Base-by-base conservation (phyloP, 2,113 vertebrate genomes). In the Hyaena hyaena region DNA sequence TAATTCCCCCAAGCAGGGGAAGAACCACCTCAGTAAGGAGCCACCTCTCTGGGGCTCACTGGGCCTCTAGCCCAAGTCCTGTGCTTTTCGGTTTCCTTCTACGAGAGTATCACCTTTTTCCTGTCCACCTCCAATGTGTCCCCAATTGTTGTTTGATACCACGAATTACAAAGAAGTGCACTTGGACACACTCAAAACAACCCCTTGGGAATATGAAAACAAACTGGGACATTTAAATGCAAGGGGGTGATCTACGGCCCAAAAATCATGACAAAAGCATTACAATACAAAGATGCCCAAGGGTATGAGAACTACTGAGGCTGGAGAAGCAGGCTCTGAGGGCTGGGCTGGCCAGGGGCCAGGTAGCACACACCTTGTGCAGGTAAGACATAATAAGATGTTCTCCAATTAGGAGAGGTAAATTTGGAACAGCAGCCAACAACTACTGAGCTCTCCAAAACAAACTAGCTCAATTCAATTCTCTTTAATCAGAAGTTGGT, bases 381-480 rank as follows among this genome's bases (percentile, higher is more conserved):
- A 35, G 6, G 0, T 24, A 10, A 87, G 50, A 76, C n/a, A 69
- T 73, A 66, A 10, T 10, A 10, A 33, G 24, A 45, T 2, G 8
- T n/a, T 31, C n/a, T 74, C 85, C 63, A 33, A 76, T 33, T 77
- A 2, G 43, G 50, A 73, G 45, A n/a, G 17, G 1, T 0, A 33
- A 33, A 48, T 15, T 50, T 33, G 53, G 84, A 90, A 55, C 4
- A 79, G 61, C 16, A 92, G 53, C 66, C 33, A 5, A 80, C 45
- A 81, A 39, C 31, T 4, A 33, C 24, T 17, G 66, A 66, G 24
- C 5, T 16, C 76, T 84, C 69, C 31, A 48, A 80, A 80, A 39
- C 24, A 45, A 88, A 68, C 66, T 12, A 17, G 93, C 80, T 97
- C 77, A 10, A 10, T 66, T 86, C 14, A 14, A 96, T 86, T 96